Percentiles rank a stretch among this genome's conserved stretches.
These are phyloP conservation scores for Formicarius rufipectus DNA, from an alignment of 2,113 vertebrate genomes.

Conservation along the genomic window DNA sequence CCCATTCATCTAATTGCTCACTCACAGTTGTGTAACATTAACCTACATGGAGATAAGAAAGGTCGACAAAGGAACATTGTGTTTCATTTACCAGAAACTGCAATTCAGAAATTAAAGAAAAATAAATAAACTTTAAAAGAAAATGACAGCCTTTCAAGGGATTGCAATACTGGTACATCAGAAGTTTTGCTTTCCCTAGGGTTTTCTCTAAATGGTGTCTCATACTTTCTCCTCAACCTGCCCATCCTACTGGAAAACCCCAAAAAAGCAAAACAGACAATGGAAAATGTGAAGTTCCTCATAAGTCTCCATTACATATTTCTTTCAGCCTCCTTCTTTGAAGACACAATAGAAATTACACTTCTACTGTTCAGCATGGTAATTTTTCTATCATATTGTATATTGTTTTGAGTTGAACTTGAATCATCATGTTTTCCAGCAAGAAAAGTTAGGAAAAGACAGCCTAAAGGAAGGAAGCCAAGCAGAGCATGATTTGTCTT, in stretches of 20 bases:
- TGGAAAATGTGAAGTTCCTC: not conserved
- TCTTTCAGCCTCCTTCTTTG: not conserved
- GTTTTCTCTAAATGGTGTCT: not conserved
- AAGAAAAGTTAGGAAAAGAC: not conserved
- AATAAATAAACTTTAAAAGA: not conserved
- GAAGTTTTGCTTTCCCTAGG: not conserved
- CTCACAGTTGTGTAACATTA: not conserved
- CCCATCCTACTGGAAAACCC: not conserved
- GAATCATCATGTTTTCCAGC: not conserved
- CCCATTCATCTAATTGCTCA: not conserved
- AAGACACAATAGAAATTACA: not conserved
- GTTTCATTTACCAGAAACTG: not conserved
- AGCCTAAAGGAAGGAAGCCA: not conserved
- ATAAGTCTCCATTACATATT: accelerated
- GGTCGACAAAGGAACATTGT: not conserved
- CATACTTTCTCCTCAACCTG: not conserved
- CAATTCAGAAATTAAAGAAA: not conserved
- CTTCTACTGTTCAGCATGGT: not conserved
- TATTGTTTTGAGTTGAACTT: not conserved
- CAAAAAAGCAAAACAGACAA: not conserved
- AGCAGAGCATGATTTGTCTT: not conserved
- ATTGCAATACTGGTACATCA: not conserved
- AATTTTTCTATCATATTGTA: not conserved
- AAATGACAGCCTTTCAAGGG: not conserved
- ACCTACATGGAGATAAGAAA: not conserved